Evolutionary conservation across 1,140 invertebrate genomes (phyloP).

Genomic region (Lethrus apterus): DNA sequence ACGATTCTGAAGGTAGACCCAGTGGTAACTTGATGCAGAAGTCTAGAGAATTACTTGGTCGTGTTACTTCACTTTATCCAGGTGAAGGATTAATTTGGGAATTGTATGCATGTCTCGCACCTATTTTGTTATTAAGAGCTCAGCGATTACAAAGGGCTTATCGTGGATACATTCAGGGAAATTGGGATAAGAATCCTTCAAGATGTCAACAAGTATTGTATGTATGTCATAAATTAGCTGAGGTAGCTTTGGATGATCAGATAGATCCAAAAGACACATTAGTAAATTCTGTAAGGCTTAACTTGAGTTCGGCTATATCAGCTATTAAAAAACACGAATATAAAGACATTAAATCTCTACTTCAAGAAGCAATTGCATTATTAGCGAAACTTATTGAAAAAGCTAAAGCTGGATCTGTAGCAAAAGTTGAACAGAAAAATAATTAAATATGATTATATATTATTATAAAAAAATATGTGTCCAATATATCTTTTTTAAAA

Average conservation of each 20-base stretch:
- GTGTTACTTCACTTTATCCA: constrained; percentile 61
- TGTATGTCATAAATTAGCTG: constrained; percentile 33
- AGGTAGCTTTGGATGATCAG: constrained; percentile 28
- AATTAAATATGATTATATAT: too few relatives aligned
- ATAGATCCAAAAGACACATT: constrained; percentile 29
- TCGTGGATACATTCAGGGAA: constrained; percentile 49
- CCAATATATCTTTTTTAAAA: too few relatives aligned
- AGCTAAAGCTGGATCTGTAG: neutral
- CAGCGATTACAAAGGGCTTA: constrained; percentile 58
- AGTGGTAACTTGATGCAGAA: constrained; percentile 51
- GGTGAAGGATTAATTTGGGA: constrained; percentile 70
- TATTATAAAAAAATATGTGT: too few relatives aligned
- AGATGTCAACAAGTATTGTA: constrained; percentile 43
- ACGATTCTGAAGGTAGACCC: constrained; percentile 45
- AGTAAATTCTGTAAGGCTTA: constrained; percentile 34
- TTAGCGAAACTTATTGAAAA: constrained; percentile 12
- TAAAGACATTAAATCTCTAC: neutral
- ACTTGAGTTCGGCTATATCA: constrained; percentile 31
- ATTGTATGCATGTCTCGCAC: constrained; percentile 66
- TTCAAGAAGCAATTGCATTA: neutral
- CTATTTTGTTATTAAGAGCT: constrained; percentile 49
- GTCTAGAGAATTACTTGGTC: constrained; percentile 69
- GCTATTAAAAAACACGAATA: constrained; percentile 32
- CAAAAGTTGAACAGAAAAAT: neutral
- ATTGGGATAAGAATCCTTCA: constrained; percentile 53